These are phyloP conservation scores for Athetis lepigone DNA, from an alignment of 2,888 invertebrate genomes.

Conservation along the genomic window DNA sequence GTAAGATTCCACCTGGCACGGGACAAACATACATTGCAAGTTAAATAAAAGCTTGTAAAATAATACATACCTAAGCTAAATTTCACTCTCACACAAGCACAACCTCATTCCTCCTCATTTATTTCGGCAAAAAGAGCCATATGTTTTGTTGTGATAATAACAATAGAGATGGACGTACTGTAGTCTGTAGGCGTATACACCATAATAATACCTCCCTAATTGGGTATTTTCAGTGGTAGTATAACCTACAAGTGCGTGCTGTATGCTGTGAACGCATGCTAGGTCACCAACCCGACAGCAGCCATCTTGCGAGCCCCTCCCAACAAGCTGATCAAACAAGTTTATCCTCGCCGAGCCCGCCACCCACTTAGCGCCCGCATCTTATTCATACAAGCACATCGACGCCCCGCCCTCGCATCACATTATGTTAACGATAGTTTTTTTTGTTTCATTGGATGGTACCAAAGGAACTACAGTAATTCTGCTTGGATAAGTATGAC, in stretches of 20 bases:
- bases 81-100: too few species aligned
- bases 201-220: too few species aligned
- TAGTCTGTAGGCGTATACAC: too few species aligned
- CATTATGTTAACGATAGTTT: background rate
- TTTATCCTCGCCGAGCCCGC: background rate
- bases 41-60: too few species aligned
- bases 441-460: constrained; percentile 28
- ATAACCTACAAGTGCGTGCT: background rate
- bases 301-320: constrained; percentile 40
- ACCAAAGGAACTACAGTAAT: background rate
- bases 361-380: constrained; percentile 21
- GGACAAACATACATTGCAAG: too few species aligned
- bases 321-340: constrained; percentile 6
- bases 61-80: too few species aligned
- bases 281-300: constrained; percentile 5
- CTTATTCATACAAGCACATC: constrained; percentile 12
- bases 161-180: too few species aligned
- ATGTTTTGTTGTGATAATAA: too few species aligned
- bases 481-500: background rate
- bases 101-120: too few species aligned
- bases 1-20: too few species aligned
- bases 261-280: background rate
- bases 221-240: too few species aligned
- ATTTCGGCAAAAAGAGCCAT: too few species aligned
- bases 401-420: constrained; percentile 35